Conservation (phyloP, 35 echinoderm and acorn worm genomes). For the Amphiura filiformis region DNA sequence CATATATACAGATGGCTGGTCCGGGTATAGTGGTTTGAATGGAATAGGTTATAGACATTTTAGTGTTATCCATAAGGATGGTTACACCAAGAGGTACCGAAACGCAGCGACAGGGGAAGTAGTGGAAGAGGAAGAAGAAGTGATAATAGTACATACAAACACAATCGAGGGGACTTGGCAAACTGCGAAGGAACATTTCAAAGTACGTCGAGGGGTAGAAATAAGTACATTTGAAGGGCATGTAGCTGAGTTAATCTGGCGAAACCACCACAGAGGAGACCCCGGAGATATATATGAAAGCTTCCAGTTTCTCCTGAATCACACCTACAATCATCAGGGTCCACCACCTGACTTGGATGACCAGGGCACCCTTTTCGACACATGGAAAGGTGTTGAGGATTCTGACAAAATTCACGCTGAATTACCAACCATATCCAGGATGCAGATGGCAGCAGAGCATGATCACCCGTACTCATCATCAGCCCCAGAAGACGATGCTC, state of each 20-base stretch:
- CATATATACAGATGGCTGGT: slow-evolving; percentile 35
- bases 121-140: background rate
- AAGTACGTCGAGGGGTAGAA: background rate
- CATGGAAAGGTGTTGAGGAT: slow-evolving; percentile 9
- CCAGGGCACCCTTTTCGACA: background rate
- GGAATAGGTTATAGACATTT: slow-evolving; percentile 6
- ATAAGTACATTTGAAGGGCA: slow-evolving; percentile 18
- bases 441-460: background rate
- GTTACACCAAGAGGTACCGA: slow-evolving; percentile 2
- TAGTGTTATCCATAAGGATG: slow-evolving; percentile 12
- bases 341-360: background rate
- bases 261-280: background rate
- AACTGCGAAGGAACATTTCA: slow-evolving; percentile 15
- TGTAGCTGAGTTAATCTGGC: slow-evolving; percentile 23
- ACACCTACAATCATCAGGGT: background rate
- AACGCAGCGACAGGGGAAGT: background rate
- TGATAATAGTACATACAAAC: slow-evolving; percentile 13
- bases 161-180: slow-evolving; percentile 34
- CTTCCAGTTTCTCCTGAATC: background rate
- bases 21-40: background rate
- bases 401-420: background rate
- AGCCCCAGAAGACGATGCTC: background rate
- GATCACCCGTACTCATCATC: background rate
- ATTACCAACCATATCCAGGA: background rate
- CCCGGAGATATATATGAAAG: background rate